Evolutionary conservation across 2,888 invertebrate genomes (phyloP).

Genomic region (Cerceris ruficornis): DNA sequence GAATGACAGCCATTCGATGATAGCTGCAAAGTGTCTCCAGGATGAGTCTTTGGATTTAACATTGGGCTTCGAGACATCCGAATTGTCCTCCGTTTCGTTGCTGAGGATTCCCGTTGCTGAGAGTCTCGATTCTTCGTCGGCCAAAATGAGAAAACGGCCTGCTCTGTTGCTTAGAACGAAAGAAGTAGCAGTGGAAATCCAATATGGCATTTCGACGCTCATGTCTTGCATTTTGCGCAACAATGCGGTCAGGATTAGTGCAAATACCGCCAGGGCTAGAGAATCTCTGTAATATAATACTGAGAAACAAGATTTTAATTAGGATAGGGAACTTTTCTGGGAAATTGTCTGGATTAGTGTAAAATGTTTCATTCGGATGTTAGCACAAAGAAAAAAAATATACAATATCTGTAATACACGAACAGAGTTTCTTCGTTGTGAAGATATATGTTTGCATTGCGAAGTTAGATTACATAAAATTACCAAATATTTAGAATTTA

Average conservation of each 20-base stretch:
- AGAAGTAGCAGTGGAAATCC: constrained; percentile 67
- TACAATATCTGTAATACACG: no score
- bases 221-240: constrained; percentile 73
- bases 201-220: constrained; percentile 68
- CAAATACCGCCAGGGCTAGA: constrained; percentile 70
- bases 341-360: no score
- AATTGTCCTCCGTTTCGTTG: constrained; percentile 59
- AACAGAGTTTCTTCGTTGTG: no score
- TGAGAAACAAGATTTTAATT: constrained; percentile 53
- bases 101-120: constrained; percentile 36
- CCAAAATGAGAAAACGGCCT: constrained; percentile 67
- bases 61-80: constrained; percentile 33
- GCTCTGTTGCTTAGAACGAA: constrained; percentile 68
- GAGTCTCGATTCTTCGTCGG: constrained; percentile 52
- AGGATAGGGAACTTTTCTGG: neutral
- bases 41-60: constrained; percentile 49
- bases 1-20: constrained; percentile 75
- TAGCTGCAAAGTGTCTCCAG: constrained; percentile 73
- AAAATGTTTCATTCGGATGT: no score
- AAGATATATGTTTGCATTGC: no score
- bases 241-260: constrained; percentile 73
- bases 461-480: no score
- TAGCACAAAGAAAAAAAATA: no score
- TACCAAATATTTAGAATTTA: no score
- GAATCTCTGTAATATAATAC: constrained; percentile 77